Percentiles rank a stretch among this genome's conserved stretches.
Conservation (phyloP, 2,888 invertebrate genomes). For the Disparrhopalites patrizii region DNA sequence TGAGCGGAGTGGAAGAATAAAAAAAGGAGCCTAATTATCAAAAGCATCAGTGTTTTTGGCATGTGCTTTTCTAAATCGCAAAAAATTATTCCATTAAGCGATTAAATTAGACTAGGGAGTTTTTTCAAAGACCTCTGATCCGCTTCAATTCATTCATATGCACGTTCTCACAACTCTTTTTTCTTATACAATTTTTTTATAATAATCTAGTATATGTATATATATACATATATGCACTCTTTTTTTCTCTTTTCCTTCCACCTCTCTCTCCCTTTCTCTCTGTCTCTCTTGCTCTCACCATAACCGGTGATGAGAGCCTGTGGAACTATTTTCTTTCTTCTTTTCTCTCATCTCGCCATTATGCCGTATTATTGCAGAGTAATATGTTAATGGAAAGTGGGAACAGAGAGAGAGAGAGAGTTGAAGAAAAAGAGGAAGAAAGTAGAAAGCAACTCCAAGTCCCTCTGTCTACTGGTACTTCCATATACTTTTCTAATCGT, state of each 20-base stretch:
- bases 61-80: conserved; percentile 47
- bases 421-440: neutral
- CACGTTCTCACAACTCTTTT: conserved; percentile 10
- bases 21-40: conserved; percentile 48
- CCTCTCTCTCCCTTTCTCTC: conserved; percentile 9
- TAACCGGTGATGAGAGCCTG: neutral
- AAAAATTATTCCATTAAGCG: conserved; percentile 49
- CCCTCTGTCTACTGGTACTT: no score
- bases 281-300: neutral
- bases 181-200: no score
- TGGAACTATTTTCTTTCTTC: neutral
- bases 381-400: neutral
- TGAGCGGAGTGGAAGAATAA: conserved; percentile 23
- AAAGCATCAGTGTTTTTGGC: conserved; percentile 49
- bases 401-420: neutral
- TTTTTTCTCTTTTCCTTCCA: neutral
- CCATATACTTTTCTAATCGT: no score
- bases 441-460: neutral
- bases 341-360: neutral
- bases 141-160: conserved; percentile 30
- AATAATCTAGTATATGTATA: no score
- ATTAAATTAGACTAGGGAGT: conserved; percentile 44
- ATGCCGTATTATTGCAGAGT: neutral
- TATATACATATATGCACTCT: no score
- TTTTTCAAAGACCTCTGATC: conserved; percentile 37